Base-by-base conservation (phyloP, 1,140 invertebrate species). In the Chrysopa pallens region DNA sequence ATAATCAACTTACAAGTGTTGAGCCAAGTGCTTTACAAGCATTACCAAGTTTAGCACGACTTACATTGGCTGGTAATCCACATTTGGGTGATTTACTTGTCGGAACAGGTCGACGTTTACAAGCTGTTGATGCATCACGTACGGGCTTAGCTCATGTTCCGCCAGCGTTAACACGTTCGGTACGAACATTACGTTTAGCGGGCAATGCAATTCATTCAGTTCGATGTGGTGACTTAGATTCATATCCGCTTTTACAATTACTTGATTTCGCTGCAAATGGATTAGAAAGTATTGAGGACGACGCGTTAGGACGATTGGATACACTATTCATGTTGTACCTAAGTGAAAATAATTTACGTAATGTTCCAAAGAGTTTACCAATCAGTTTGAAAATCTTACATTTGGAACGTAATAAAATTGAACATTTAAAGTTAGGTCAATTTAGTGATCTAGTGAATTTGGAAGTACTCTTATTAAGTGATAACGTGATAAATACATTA, bases 171-270 rank as follows among this genome's bases (percentile, higher is more conserved):
- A 89, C 88, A 6, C 76, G 80, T 54, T 88, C 84, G 1, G 78
- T 94, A 12, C 64, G 81, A 15, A 80, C 82, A 44, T 64, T 94
- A 14, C 73, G 78, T 27, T 60, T 92, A 0, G 72, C 79, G 1
- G 76, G 80, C 11, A 94, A 94, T 52, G 63, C 37, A 0, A 59
- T 61, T 6, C 43, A 44, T 39, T 63, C 70, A 0, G 76, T 94
- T 12, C 70, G 74, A 35, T 75, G 83, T 49, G 84, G 85, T n/a
- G 85, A 91, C 52, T 68, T 95, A 43, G 85, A 89, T 52, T 87
- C 85, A 47, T 92, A 91, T 57, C 87, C 87, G 0, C 60, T 89
- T 12, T 58, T 94, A 8, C 78, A 79, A 46, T 67, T 83, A 23
- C 58, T 95, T 17, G 81, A 89, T 52, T 70, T 94, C 29, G 82